A percentile compares a stretch with the other conserved stretches of the same genome.
phyloP scores from a whole-genome alignment of 2,113 vertebrate genomes.

The Silurus meridionalis region DNA sequence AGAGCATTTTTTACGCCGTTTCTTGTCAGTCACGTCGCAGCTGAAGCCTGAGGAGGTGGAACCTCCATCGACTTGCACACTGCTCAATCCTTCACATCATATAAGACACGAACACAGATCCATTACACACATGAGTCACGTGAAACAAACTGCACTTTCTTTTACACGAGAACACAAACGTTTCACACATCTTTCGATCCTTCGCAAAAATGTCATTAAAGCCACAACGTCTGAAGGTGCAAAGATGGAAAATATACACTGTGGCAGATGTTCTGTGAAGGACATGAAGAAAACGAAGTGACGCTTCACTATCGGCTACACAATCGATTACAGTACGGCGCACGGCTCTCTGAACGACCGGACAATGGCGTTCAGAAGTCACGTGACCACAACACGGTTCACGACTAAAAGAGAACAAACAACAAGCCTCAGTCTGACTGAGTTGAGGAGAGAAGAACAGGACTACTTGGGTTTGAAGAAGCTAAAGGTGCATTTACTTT shows the following conservation, averaged over 20 bases:
- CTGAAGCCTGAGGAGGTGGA: too few relatives aligned
- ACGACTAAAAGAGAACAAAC: neutral
- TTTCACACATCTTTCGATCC: neutral
- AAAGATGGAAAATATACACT: slow-evolving; percentile 58
- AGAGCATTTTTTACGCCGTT: neutral
- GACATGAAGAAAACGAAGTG: neutral
- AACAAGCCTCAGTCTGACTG: neutral
- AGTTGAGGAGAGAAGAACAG: neutral
- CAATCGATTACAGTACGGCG: neutral
- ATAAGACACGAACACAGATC: neutral
- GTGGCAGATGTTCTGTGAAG: neutral
- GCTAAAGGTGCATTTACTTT: neutral
- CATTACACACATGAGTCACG: neutral
- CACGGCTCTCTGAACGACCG: neutral
- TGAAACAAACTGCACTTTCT: neutral
- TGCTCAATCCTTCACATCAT: neutral
- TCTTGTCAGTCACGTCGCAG: neutral
- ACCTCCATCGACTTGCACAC: neutral
- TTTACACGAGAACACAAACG: neutral
- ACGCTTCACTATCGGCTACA: neutral
- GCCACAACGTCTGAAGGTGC: neutral
- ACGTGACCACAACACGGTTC: neutral
- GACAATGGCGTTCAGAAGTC: neutral
- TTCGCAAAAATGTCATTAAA: slow-evolving; percentile 8
- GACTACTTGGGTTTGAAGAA: neutral